phyloP scores from a whole-genome alignment of 2,888 invertebrate genomes.

The Apotomis capreana region DNA sequence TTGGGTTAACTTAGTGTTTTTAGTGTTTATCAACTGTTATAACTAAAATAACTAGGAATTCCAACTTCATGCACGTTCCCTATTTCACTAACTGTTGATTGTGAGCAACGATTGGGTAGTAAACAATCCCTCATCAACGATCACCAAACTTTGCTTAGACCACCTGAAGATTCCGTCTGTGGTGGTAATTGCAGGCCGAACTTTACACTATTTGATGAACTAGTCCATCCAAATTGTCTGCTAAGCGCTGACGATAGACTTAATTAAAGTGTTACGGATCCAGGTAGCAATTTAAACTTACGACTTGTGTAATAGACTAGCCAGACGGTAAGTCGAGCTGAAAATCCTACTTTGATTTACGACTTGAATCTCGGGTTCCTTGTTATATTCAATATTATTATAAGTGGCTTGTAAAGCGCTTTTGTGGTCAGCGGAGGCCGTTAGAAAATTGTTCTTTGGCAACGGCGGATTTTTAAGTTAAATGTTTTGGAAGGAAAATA shows the following conservation, averaged over 20 bases:
- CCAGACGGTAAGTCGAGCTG: slow-evolving; percentile 20
- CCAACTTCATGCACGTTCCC: too few species aligned
- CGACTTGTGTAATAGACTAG: slow-evolving; percentile 36
- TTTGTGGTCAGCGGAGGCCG: slow-evolving; percentile 24
- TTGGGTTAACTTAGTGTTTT: too few species aligned
- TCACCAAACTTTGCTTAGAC: slow-evolving; percentile 26
- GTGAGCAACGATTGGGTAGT: slow-evolving; percentile 1
- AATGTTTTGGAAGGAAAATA: slow-evolving; percentile 10
- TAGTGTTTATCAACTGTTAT: too few species aligned
- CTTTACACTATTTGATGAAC: slow-evolving; percentile 11
- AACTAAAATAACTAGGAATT: too few species aligned
- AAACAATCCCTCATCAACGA: slow-evolving; percentile 11
- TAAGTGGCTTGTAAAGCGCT: slow-evolving; percentile 26
- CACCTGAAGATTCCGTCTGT: slow-evolving; percentile 36
- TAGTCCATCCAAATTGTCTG: slow-evolving; percentile 26
- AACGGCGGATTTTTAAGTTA: slow-evolving; percentile 3
- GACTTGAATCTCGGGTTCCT: slow-evolving; percentile 26
- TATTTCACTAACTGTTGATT: neutral
- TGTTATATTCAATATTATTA: slow-evolving; percentile 34
- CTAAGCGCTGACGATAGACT: slow-evolving; percentile 36
- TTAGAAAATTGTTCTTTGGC: slow-evolving; percentile 22
- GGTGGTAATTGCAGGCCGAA: slow-evolving; percentile 30
- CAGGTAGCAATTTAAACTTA: slow-evolving; percentile 36
- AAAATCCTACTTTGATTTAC: slow-evolving; percentile 37
- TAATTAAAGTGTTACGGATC: slow-evolving; percentile 30